These are phyloP conservation scores for Dasysyrphus tricinctus DNA, from an alignment of 2,888 invertebrate species.

Conservation along the genomic window DNA sequence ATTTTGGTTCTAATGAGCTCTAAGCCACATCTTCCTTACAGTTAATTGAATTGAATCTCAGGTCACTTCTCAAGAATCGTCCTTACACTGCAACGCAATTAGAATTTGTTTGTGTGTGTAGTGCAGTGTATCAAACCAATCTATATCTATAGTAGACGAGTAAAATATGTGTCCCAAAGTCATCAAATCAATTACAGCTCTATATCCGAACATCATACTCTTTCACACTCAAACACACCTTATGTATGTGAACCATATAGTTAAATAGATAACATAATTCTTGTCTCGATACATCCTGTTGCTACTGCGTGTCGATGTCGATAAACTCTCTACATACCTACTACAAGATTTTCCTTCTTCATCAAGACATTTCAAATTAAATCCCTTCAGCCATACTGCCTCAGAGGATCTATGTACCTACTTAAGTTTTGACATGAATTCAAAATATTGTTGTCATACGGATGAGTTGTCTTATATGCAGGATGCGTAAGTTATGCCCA, in stretches of 20 bases:
- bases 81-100: background rate
- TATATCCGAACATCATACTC: constrained; percentile 27
- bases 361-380: constrained; percentile 38
- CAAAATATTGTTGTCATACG: constrained; percentile 57
- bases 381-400: background rate
- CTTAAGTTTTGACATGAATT: constrained; percentile 63
- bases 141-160: background rate
- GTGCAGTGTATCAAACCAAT: too few species aligned
- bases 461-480: constrained; percentile 29
- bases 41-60: constrained; percentile 58
- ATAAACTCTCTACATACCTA: background rate
- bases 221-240: constrained; percentile 7
- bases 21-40: constrained; percentile 12
- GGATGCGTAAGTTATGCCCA: constrained; percentile 29
- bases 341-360: constrained; percentile 8
- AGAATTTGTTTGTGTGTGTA: background rate
- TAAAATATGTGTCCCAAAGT: constrained; percentile 13
- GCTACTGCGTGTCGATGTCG: constrained; percentile 33
- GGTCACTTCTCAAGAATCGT: constrained; percentile 3
- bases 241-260: background rate
- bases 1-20: background rate
- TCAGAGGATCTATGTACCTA: constrained; percentile 30
- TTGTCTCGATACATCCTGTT: constrained; percentile 54
- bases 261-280: constrained; percentile 28
- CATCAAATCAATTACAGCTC: constrained; percentile 58